Percentiles rank a stretch among this genome's conserved stretches.
These are phyloP conservation scores for Thysanoteuthis rhombus DNA, from an alignment of 2,888 invertebrate genomes.

Conservation along the genomic window DNA sequence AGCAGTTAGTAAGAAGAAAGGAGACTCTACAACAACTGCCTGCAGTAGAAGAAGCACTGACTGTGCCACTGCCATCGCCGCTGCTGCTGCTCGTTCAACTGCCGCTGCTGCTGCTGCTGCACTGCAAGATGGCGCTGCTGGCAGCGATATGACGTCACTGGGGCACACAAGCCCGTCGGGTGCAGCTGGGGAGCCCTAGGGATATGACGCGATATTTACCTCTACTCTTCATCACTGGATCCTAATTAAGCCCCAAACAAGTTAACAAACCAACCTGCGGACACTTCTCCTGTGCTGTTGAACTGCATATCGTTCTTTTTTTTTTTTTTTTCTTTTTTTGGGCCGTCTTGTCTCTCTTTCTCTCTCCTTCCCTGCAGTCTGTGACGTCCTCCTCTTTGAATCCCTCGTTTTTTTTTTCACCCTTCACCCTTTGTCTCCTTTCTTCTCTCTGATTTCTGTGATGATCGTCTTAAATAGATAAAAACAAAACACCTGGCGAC, in stretches of 20 bases:
- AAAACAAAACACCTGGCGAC: not conserved
- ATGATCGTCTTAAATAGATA: not conserved
- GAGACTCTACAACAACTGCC: not conserved
- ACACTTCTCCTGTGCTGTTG: conserved; percentile 12
- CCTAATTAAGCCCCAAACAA: not conserved
- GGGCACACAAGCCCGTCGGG: conserved; percentile 19
- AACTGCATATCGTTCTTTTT: conserved; percentile 12
- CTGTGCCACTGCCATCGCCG: not conserved
- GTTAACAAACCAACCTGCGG: conserved; percentile 12
- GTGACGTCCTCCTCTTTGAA: not conserved
- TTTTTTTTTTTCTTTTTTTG: not conserved
- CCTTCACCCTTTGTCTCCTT: too few species aligned
- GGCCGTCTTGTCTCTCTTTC: not conserved
- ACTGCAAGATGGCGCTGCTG: conserved; percentile 29
- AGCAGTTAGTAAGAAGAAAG: not conserved
- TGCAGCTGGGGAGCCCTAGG: conserved; percentile 23
- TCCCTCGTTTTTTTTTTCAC: not conserved
- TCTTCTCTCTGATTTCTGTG: not conserved
- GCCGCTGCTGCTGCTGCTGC: conserved; percentile 21
- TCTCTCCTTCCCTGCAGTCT: not conserved
- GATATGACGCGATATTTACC: conserved; percentile 12
- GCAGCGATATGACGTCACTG: conserved; percentile 29
- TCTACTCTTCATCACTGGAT: not conserved
- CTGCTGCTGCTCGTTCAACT: conserved; percentile 17
- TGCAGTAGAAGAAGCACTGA: not conserved